Base-by-base conservation (phyloP, 2,113 vertebrate species). In the Globicephala melas region DNA sequence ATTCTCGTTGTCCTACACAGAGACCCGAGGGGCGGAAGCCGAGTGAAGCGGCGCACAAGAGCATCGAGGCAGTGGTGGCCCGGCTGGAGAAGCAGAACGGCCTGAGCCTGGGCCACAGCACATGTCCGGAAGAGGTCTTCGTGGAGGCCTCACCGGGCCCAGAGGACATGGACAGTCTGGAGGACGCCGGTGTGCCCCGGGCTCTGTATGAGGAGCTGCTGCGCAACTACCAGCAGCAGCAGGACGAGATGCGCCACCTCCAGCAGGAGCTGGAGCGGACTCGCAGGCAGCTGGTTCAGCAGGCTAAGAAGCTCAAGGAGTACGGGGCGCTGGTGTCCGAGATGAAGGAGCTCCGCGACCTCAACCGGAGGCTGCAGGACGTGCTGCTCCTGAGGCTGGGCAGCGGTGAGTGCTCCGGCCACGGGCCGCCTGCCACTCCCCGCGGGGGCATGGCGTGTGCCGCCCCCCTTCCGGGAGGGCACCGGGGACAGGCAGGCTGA, bases 301-400 rank as follows among this genome's bases (percentile, higher is more conserved):
- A 99, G 98, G 99, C 99, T 97, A 99, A 99, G 99, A 99, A 99
- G 98, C 99, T 99, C 63, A 99, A 99, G 98, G 99, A 99, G 97
- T 99, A 99, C 53, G 99, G 99, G 96, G 99, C 99, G 74, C 99
- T 99, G 96, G 99, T 99, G 98, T 99, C 99, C 10, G 99, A 99
- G 98, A 99, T 99, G 98, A 99, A 99, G 98, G 99, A 99, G 98
- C 99, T 99, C 97, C 99, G 99, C n/a, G 99, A 99, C 98, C 99
- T 99, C 98, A 99, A 99, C 99, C 99, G 99, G 98, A 99, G 99
- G 96, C 99, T 99, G 95, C 99, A 99, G 98, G 99, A 99, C 21
- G 99, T 99, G 95, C 99, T 99, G 96, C 99, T 99, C 92, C 99
- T 99, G 98, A 99, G 99, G 98, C 98, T 99, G 95, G 99, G 99